A percentile compares a stretch with the other conserved stretches of the same genome.
phyloP scores from a whole-genome alignment of 2,797 vertebrate genomes.

The Sebastolobus alascanus region DNA sequence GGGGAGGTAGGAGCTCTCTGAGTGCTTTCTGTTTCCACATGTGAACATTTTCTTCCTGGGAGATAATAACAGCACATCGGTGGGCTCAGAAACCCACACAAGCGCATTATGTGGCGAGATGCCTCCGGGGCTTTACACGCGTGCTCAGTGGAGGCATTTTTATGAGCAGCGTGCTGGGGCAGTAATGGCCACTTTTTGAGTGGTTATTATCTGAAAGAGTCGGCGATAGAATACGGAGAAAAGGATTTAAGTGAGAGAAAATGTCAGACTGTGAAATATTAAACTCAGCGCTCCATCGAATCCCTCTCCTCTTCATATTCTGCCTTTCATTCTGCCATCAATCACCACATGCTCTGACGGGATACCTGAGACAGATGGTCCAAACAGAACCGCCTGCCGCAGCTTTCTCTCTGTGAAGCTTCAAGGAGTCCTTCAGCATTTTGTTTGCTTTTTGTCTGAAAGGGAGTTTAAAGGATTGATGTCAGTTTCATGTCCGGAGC shows the following conservation, averaged over 20 bases:
- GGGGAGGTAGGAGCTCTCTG: slow-evolving; percentile 24
- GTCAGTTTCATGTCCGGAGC: background rate
- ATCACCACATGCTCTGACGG: slow-evolving; percentile 20
- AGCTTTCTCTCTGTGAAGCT: background rate
- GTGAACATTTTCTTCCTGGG: slow-evolving; percentile 33
- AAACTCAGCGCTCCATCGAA: slow-evolving; percentile 12
- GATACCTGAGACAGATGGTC: slow-evolving; percentile 48
- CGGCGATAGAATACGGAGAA: slow-evolving; percentile 19
- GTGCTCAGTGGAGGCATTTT: slow-evolving; percentile 25
- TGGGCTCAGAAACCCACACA: slow-evolving; percentile 47
- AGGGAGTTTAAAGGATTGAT: background rate
- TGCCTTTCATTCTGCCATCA: slow-evolving; percentile 44
- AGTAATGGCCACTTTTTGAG: slow-evolving; percentile 32
- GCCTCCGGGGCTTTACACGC: slow-evolving; percentile 20
- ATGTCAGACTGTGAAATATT: slow-evolving; percentile 32
- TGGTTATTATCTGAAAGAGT: slow-evolving; percentile 23
- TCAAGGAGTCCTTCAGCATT: background rate
- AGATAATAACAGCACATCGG: slow-evolving; percentile 39
- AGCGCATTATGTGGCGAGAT: slow-evolving; percentile 30
- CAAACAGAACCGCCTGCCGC: slow-evolving; percentile 2
- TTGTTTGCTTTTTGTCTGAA: background rate
- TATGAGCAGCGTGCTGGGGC: slow-evolving; percentile 22
- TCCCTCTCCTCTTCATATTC: slow-evolving; percentile 13
- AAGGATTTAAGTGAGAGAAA: slow-evolving; percentile 34
- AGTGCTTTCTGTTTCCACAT: slow-evolving; percentile 47